Evolutionary conservation across 1,140 invertebrate genomes (phyloP).

Genomic region (Caenorhabditis inopinata): DNA sequence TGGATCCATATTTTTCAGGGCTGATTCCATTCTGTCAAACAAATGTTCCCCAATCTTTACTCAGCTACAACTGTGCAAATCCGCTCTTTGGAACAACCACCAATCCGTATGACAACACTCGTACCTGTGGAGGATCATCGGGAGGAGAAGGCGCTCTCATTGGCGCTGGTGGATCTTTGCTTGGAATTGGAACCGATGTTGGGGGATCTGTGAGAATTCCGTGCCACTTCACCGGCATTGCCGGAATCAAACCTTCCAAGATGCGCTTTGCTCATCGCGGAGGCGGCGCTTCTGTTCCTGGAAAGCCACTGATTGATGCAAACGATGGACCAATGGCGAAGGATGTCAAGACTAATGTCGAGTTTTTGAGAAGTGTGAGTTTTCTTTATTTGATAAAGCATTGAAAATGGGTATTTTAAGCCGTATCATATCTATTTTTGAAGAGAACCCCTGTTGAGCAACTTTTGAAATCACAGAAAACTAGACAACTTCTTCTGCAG

Average conservation of each 20-base stretch:
- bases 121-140: constrained; percentile 19
- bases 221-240: constrained; percentile 54
- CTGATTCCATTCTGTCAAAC: constrained; percentile 29
- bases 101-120: background rate
- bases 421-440: too few relatives aligned
- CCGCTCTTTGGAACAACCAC: constrained; percentile 4
- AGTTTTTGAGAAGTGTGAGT: constrained; percentile 32
- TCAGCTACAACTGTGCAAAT: constrained; percentile 25
- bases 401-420: too few relatives aligned
- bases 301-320: constrained; percentile 50
- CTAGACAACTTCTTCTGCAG: too few relatives aligned
- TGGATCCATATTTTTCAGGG: background rate
- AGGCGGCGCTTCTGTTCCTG: constrained; percentile 46
- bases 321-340: constrained; percentile 49
- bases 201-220: constrained; percentile 67
- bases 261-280: constrained; percentile 45
- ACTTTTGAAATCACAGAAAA: too few relatives aligned
- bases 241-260: constrained; percentile 51
- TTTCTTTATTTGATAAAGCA: background rate
- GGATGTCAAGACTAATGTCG: constrained; percentile 36
- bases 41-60: constrained; percentile 11
- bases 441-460: too few relatives aligned
- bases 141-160: constrained; percentile 24
- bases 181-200: constrained; percentile 64
- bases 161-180: background rate